phyloP scores from a whole-genome alignment of 1,140 invertebrate genomes.

The Danaus plexippus region DNA sequence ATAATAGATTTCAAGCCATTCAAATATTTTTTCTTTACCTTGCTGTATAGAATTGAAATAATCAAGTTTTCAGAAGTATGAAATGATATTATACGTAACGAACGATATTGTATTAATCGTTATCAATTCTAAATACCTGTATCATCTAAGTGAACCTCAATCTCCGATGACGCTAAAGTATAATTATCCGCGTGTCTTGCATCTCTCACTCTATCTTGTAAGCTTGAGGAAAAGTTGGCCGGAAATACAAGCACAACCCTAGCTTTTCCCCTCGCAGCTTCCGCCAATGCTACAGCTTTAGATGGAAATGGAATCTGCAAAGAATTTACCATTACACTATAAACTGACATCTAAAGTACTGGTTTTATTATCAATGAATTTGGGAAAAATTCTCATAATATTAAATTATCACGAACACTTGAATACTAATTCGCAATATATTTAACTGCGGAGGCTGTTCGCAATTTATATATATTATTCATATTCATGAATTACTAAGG shows the following conservation, averaged over 20 bases:
- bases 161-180: conserved; percentile 80
- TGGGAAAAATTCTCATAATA: no score
- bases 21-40: no score
- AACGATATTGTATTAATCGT: neutral
- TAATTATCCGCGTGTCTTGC: conserved; percentile 79
- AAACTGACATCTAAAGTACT: no score
- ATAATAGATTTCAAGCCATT: no score
- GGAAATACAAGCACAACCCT: conserved; percentile 89
- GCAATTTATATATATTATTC: no score
- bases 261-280: conserved; percentile 81
- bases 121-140: conserved; percentile 79
- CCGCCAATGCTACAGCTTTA: conserved; percentile 75
- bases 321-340: neutral
- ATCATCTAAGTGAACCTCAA: conserved; percentile 89
- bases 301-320: conserved; percentile 65
- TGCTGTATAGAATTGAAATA: no score
- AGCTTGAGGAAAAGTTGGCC: conserved; percentile 84
- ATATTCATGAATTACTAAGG: no score
- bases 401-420: neutral
- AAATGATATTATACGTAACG: neutral
- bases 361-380: no score
- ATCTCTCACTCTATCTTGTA: conserved; percentile 79
- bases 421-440: neutral
- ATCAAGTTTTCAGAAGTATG: no score
- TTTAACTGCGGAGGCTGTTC: no score